These are phyloP conservation scores for Venusia cambrica DNA, from an alignment of 2,888 invertebrate species.

Conservation along the genomic window DNA sequence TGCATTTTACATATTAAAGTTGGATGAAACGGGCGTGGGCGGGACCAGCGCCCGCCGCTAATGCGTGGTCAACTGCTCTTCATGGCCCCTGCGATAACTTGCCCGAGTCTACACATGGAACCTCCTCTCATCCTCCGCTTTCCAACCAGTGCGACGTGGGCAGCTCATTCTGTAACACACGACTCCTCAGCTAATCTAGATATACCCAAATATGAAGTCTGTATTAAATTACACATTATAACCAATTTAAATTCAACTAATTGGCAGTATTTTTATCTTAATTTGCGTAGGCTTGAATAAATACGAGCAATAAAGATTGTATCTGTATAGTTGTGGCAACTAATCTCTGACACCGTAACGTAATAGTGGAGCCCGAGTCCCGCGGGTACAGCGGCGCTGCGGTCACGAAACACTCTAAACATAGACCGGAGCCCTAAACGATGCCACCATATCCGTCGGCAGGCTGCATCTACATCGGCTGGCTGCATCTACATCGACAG, in stretches of 20 bases:
- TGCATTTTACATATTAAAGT: conserved; percentile 76
- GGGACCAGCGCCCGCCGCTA: conserved; percentile 60
- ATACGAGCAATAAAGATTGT: conserved; percentile 48
- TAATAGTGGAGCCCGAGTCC: conserved; percentile 67
- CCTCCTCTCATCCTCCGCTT: conserved; percentile 14
- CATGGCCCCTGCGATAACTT: conserved; percentile 26
- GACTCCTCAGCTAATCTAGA: no score
- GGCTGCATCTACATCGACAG: conserved; percentile 54
- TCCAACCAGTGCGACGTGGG: conserved; percentile 12
- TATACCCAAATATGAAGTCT: no score
- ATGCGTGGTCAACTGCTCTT: conserved; percentile 56
- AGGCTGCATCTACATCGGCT: conserved; percentile 57
- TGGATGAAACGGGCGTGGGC: conserved; percentile 66
- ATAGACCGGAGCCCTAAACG: conserved; percentile 67
- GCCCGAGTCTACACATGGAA: conserved; percentile 21
- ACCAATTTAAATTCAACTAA: conserved; percentile 11
- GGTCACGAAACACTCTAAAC: conserved; percentile 74
- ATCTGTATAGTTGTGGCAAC: conserved; percentile 49
- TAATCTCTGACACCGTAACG: conserved; percentile 69
- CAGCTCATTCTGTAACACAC: conserved; percentile 6
- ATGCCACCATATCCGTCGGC: conserved; percentile 74
- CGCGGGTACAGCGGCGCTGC: conserved; percentile 59
- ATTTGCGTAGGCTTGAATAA: conserved; percentile 42
- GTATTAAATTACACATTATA: conserved; percentile 1
- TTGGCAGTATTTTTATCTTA: conserved; percentile 11